These are phyloP conservation scores for Nymphalis io DNA, from an alignment of 1,140 invertebrate genomes.

Conservation along the genomic window DNA sequence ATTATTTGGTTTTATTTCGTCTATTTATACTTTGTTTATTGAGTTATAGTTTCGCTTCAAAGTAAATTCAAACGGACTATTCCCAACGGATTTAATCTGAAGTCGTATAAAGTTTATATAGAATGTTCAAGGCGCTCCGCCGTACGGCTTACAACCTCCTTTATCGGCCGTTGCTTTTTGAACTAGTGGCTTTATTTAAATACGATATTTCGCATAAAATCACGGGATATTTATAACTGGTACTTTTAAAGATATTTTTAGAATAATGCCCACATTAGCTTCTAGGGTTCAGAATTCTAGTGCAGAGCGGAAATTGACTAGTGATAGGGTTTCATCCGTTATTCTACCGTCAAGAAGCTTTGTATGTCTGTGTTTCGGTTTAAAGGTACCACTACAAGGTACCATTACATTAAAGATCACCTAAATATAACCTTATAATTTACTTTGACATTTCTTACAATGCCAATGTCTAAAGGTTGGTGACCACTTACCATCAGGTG, in stretches of 20 bases:
- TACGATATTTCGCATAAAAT: not conserved
- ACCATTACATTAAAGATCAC: too few species aligned
- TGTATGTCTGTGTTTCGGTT: too few species aligned
- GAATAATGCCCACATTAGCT: not conserved
- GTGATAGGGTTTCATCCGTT: too few species aligned
- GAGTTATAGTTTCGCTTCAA: not conserved
- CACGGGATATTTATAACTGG: not conserved
- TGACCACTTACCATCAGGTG: too few species aligned
- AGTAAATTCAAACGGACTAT: constrained; percentile 11
- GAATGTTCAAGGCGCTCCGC: not conserved
- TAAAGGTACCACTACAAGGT: too few species aligned
- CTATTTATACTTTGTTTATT: constrained; percentile 1
- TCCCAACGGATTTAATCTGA: constrained; percentile 15
- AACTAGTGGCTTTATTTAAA: not conserved
- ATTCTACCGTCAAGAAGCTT: too few species aligned
- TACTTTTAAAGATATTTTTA: not conserved
- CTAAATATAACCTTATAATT: too few species aligned
- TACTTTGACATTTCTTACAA: too few species aligned
- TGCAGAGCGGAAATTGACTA: too few species aligned
- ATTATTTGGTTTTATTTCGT: not conserved
- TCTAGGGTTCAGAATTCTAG: not conserved
- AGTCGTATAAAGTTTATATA: constrained; percentile 15
- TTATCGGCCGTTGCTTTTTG: not conserved
- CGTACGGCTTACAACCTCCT: not conserved
- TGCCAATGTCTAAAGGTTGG: too few species aligned